A percentile compares a stretch with the other conserved stretches of the same genome.
Conservation (phyloP, 2,888 invertebrate genomes). For the Thyatira batis region DNA sequence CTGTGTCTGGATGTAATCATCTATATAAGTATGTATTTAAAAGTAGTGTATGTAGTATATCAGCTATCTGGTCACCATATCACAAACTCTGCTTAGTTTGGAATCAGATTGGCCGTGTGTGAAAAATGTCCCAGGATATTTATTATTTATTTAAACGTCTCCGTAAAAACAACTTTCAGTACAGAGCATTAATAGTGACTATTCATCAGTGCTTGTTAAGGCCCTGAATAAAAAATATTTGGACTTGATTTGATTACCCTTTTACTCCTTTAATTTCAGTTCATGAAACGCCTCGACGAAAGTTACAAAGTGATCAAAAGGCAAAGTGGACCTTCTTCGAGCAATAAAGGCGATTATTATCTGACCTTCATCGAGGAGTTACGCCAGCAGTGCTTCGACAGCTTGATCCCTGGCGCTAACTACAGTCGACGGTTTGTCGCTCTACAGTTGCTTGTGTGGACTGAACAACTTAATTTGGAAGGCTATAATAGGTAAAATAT, state of each 20-base stretch:
- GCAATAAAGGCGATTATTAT: slow-evolving; percentile 49
- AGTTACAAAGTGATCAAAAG: slow-evolving; percentile 53
- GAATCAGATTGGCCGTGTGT: too few species aligned
- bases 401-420: slow-evolving; percentile 84
- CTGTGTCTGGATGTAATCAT: too few species aligned
- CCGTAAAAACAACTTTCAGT: too few species aligned
- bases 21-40: too few species aligned
- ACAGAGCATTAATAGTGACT: too few species aligned
- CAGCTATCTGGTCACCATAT: too few species aligned
- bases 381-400: slow-evolving; percentile 74
- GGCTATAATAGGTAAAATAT: slow-evolving; percentile 46
- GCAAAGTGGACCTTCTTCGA: slow-evolving; percentile 14
- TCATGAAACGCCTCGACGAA: slow-evolving; percentile 62
- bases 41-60: too few species aligned
- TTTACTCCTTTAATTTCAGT: slow-evolving; percentile 40
- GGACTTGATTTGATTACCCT: not conserved
- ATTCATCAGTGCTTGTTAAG: too few species aligned
- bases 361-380: slow-evolving; percentile 71
- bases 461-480: slow-evolving; percentile 37
- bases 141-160: too few species aligned
- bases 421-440: slow-evolving; percentile 83
- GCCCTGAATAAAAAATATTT: not conserved
- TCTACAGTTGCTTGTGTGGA: slow-evolving; percentile 78
- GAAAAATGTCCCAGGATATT: too few species aligned
- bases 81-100: too few species aligned